These are phyloP conservation scores for Autographa pulchrina DNA, from an alignment of 2,888 invertebrate genomes.

Conservation along the genomic window DNA sequence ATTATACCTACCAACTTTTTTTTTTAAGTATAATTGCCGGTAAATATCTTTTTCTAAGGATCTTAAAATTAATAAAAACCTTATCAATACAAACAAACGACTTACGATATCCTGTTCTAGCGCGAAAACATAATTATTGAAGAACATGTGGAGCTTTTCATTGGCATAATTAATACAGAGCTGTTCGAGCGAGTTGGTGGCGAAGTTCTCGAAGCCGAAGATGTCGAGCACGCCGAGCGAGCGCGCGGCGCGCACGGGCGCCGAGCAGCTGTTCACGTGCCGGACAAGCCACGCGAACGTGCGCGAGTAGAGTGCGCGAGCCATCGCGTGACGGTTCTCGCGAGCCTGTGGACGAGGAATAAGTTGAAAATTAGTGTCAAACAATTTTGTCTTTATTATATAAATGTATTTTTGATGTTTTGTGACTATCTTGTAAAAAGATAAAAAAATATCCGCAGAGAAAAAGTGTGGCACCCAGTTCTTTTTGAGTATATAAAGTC, in stretches of 20 bases:
- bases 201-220: slow-evolving; percentile 98
- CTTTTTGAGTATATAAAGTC: too few relatives aligned
- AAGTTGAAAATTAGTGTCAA: background rate
- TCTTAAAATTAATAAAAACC: too few relatives aligned
- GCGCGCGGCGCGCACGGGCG: slow-evolving; percentile 94
- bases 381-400: too few relatives aligned
- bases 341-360: slow-evolving; percentile 89
- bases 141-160: slow-evolving; percentile 98
- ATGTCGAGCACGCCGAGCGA: slow-evolving; percentile 97
- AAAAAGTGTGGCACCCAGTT: too few relatives aligned
- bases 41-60: too few relatives aligned
- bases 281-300: slow-evolving; percentile 98
- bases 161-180: slow-evolving; percentile 98
- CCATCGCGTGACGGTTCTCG: slow-evolving; percentile 98
- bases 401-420: too few relatives aligned
- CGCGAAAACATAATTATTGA: slow-evolving; percentile 98
- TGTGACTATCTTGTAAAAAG: too few relatives aligned
- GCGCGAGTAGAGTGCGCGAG: slow-evolving; percentile 96
- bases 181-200: slow-evolving; percentile 97
- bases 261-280: slow-evolving; percentile 97
- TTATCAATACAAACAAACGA: too few relatives aligned
- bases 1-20: too few relatives aligned
- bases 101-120: slow-evolving; percentile 97
- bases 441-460: too few relatives aligned
- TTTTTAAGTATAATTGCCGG: too few relatives aligned